Base-by-base conservation (phyloP, 2,113 vertebrate genomes). In the Callithrix jacchus region DNA sequence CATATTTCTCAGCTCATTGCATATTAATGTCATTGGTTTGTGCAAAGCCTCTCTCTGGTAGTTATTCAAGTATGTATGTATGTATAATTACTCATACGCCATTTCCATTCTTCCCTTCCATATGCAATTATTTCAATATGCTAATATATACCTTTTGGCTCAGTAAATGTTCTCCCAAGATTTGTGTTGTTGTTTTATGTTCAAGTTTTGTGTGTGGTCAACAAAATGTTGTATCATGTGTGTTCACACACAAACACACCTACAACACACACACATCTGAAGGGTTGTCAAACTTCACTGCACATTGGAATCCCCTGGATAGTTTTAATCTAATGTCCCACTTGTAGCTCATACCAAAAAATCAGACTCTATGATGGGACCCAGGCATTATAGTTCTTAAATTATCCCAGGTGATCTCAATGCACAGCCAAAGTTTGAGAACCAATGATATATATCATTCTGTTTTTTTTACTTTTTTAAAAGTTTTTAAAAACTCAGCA, bases 1-100 rank as follows among this genome's bases (percentile, higher is more conserved):
- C 12, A 45, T 47, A 86, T 42, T 73, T 89, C 54, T 66, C 35
- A 81, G 10, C 56, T 47, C 23, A 81, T 74, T 74, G 27, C 47
- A 87, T 81, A 20, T 91, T 93, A 93, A 45, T 21, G 87, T 91
- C 42, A 82, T 79, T 88, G 45, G 23, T 83, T 74, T n/a, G 87
- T 47, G 23, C 30, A 74, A 64, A 68, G 52, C 12, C 35, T 9
- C 8, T 89, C 32, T 92, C 32, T 82, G 68, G 9, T 64, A 61
- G 77, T 81, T 61, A 87, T 54, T 27, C n/a, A 70, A 17, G 21
- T 56, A 61, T 47, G 17, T 13, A 42, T 21, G 10, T 23, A 45
- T 35, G 21, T 52, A 76, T 45, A n/a, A 9, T 71, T 61, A 47
- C 18, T 54, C 56, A 82, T 49, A 32, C 56, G n/a, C 27, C 3